Percentiles rank a stretch among this genome's conserved stretches.
These are phyloP conservation scores for Dolichopus griseipennis DNA, from an alignment of 2,888 invertebrate genomes.

Conservation along the genomic window DNA sequence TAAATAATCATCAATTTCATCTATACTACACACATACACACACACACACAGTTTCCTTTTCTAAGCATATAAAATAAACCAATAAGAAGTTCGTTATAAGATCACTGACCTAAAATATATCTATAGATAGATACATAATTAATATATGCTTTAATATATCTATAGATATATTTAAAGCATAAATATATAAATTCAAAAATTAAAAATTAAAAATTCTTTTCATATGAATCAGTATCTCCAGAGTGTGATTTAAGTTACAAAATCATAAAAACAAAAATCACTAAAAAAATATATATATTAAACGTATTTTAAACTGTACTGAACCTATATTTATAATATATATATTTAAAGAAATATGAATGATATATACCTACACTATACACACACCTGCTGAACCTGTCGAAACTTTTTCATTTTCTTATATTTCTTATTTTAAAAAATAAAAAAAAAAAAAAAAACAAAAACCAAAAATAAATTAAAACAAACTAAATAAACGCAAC, in stretches of 20 bases:
- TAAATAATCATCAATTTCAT: no score
- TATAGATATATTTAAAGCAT: neutral
- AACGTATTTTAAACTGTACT: no score
- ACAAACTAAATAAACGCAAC: no score
- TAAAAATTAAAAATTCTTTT: neutral
- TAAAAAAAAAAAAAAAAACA: neutral
- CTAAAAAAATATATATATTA: no score
- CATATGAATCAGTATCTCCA: neutral
- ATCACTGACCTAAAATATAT: neutral
- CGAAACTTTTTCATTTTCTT: neutral
- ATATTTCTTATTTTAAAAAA: neutral
- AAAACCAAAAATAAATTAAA: neutral
- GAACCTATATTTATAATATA: neutral
- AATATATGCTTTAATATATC: neutral
- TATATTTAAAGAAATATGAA: neutral
- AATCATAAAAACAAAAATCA: neutral
- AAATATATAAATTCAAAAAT: neutral
- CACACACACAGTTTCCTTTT: no score
- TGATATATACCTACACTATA: neutral
- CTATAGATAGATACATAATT: neutral
- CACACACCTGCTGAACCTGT: conserved; percentile 1
- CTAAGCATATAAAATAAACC: no score
- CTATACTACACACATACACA: no score
- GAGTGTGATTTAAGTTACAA: no score
- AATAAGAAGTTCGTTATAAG: neutral